A percentile compares a stretch with the other conserved stretches of the same genome.
Conservation (phyloP, 2,888 invertebrate species). For the Yponomeuta evonymella region DNA sequence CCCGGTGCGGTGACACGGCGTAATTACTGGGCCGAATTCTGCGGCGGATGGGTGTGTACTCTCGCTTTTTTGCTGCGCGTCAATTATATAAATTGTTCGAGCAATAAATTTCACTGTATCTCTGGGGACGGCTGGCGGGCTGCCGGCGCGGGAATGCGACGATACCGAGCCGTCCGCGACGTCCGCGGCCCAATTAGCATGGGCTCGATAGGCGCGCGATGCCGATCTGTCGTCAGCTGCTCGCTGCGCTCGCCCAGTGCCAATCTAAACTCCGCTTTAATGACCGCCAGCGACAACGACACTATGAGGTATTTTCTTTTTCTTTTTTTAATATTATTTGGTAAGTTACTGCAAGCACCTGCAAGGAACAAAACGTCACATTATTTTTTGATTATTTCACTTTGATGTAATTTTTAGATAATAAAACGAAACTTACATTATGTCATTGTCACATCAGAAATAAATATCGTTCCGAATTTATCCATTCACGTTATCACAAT, state of each 20-base stretch:
- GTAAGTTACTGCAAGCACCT: too few species aligned
- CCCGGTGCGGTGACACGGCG: slow-evolving; percentile 45
- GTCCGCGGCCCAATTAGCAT: slow-evolving; percentile 68
- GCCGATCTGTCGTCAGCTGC: slow-evolving; percentile 64
- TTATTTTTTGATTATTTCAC: too few species aligned
- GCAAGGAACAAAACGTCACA: too few species aligned
- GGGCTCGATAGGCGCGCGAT: slow-evolving; percentile 72
- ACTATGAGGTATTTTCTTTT: too few species aligned
- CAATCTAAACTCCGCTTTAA: slow-evolving; percentile 68
- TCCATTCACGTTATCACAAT: too few species aligned
- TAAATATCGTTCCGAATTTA: too few species aligned
- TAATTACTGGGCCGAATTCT: slow-evolving; percentile 62
- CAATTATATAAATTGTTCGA: slow-evolving; percentile 75
- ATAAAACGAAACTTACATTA: too few species aligned
- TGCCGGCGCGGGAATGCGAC: slow-evolving; percentile 49
- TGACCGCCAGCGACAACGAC: slow-evolving; percentile 53
- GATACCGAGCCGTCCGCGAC: slow-evolving; percentile 49
- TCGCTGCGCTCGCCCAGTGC: slow-evolving; percentile 54
- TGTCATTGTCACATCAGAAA: too few species aligned
- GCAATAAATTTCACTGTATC: slow-evolving; percentile 75
- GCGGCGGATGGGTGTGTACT: slow-evolving; percentile 62
- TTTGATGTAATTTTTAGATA: too few species aligned
- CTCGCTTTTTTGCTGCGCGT: slow-evolving; percentile 70
- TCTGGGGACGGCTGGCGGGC: slow-evolving; percentile 54
- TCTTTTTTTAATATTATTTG: too few species aligned